Evolutionary conservation across 2,888 invertebrate species (phyloP).

Genomic region (Noctuana brunneofusca): DNA sequence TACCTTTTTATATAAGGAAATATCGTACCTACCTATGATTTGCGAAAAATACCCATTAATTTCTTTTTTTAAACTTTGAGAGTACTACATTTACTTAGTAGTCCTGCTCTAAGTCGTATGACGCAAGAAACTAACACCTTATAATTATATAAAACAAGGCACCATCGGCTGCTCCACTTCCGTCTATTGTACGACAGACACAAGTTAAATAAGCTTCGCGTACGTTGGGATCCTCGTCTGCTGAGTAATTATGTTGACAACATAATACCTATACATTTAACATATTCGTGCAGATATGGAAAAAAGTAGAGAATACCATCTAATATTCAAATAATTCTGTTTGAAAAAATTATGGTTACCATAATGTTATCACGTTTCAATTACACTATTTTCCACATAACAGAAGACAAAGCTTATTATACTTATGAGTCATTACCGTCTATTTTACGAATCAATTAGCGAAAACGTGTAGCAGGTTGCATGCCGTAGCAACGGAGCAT

Average conservation of each 20-base stretch:
- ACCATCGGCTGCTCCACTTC: conserved; percentile 27
- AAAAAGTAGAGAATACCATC: neutral
- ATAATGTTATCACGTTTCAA: too few relatives aligned
- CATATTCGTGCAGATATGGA: neutral
- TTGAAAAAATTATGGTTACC: too few relatives aligned
- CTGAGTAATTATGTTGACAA: conserved; percentile 14
- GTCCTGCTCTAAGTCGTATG: neutral
- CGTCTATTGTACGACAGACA: conserved; percentile 26
- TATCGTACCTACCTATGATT: too few relatives aligned
- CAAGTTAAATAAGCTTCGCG: conserved; percentile 30
- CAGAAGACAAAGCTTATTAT: neutral
- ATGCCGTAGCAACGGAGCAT: neutral
- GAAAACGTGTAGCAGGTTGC: too few relatives aligned
- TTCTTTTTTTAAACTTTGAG: too few relatives aligned
- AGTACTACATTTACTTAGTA: neutral
- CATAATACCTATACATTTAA: neutral
- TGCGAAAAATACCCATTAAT: too few relatives aligned
- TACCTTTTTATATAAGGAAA: too few relatives aligned
- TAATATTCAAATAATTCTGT: too few relatives aligned
- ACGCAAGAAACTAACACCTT: neutral
- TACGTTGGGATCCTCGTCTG: conserved; percentile 5
- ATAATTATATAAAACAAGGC: conserved; percentile 9
- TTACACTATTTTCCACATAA: too few relatives aligned
- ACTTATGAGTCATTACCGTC: neutral
- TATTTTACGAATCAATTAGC: conserved; percentile 14